A percentile compares a stretch with the other conserved stretches of the same genome.
Conservation (phyloP, 2,797 vertebrate genomes). For the Threskiornis aethiopicus region DNA sequence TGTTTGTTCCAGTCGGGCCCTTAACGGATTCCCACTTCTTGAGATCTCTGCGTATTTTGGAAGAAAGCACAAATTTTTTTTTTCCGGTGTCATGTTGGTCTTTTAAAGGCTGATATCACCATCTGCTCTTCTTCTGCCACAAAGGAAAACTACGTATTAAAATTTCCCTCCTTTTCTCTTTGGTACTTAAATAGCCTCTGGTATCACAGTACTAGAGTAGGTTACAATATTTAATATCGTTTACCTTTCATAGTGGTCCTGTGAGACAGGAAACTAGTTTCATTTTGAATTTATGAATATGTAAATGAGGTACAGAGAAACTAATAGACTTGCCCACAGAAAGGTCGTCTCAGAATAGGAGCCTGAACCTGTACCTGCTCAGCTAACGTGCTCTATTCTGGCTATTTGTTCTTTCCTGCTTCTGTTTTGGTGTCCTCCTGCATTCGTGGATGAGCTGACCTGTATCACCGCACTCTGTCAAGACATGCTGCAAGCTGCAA, state of each 20-base stretch:
- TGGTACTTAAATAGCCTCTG: not conserved
- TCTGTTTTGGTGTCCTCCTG: not conserved
- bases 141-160: not conserved
- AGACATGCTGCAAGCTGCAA: not conserved
- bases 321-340: not conserved
- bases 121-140: not conserved
- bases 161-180: not conserved
- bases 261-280: not conserved
- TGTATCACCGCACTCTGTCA: not conserved
- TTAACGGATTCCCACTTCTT: not conserved
- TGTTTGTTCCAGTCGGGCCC: not conserved
- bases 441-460: not conserved
- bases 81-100: not conserved
- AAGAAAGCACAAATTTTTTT: not conserved
- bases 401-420: not conserved
- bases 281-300: not conserved
- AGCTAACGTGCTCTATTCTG: not conserved
- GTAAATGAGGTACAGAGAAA: not conserved
- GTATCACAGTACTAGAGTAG: not conserved
- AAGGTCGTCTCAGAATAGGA: not conserved
- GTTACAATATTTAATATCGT: constrained; percentile 10
- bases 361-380: not conserved
- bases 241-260: not conserved
- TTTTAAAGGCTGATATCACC: not conserved
- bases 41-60: not conserved